Base-by-base conservation (phyloP, 2,888 invertebrate species). In the Choristoneura rosaceana region DNA sequence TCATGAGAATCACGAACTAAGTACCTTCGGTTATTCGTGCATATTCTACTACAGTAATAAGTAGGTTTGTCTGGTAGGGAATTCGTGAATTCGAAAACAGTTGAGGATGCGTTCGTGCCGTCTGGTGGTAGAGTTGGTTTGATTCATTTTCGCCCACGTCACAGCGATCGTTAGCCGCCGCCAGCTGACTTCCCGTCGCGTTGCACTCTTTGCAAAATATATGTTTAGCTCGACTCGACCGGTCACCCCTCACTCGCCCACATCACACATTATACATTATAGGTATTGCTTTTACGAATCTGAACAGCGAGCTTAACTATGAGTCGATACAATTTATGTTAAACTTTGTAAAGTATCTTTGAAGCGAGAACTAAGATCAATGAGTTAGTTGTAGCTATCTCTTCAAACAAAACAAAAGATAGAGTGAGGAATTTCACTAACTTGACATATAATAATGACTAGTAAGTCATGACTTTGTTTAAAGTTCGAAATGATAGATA, bases 141-240 rank as follows among this genome's bases (percentile, higher is more conserved):
- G 64, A 50, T 45, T 64, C 50, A 15, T 65, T 73, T 67, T 74
- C 68, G 69, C 71, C 74, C 76, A 73, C 74, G 69, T 74, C 74
- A 65, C 75, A 65, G 74, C 77, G 74, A 76, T 78, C 76, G 77
- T 76, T 77, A 78, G 77, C 77, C 78, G 77, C 77, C 77, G 80
- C 84, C 90, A 90, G 91, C 88, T 89, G 88, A 89, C 85, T 86
- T 88, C 86, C 88, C 83, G 85, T 84, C 82, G 80, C 64, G 78
- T 77, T 80, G 83, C 81, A 86, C 84, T 87, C 85, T 85, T 83
- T 86, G 86, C 87, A 83, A 85, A 87, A 80, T 83, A 78, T 79
- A 80, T 76, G 82, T 78, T 81, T 79, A 76, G 78, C 78, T 71
- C 50, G 62, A 58, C 67, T 66, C 74, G 66, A 76, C 75, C 78